Evolutionary conservation across 2,888 invertebrate species (phyloP).

Genomic region (Creontiades dilutus): DNA sequence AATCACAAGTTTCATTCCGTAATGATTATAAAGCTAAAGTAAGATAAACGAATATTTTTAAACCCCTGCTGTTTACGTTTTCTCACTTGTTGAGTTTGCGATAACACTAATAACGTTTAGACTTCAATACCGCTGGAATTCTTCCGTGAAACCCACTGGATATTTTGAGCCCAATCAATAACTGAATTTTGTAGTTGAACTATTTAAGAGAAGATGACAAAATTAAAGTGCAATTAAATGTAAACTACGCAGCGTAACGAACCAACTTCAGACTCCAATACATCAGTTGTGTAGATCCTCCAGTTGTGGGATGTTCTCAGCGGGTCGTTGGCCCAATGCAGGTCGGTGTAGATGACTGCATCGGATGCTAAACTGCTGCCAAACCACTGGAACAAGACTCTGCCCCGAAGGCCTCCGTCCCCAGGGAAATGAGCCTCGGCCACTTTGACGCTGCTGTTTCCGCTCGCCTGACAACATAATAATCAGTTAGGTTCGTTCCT

Average conservation of each 20-base stretch:
- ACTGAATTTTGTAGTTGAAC: too few relatives aligned
- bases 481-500: background rate
- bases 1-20: too few relatives aligned
- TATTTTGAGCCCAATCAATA: too few relatives aligned
- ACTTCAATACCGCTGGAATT: too few relatives aligned
- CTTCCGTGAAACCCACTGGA: too few relatives aligned
- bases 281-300: conserved; percentile 94
- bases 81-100: too few relatives aligned
- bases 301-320: conserved; percentile 86
- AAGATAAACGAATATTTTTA: too few relatives aligned
- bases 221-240: too few relatives aligned
- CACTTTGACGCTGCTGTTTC: conserved; percentile 86
- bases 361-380: conserved; percentile 82
- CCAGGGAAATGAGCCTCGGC: conserved; percentile 89
- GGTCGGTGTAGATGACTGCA: conserved; percentile 87
- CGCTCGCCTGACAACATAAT: conserved; percentile 80
- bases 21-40: too few relatives aligned
- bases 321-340: conserved; percentile 82
- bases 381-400: conserved; percentile 87
- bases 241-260: conserved; percentile 46
- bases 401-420: conserved; percentile 83
- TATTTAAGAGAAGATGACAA: too few relatives aligned
- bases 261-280: conserved; percentile 86
- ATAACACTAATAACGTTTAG: too few relatives aligned
- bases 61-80: too few relatives aligned